Evolutionary conservation across 2,113 vertebrate genomes (phyloP), one percentile per base, ranked within the genome.

Genomic region (Aix galericulata): DNA sequence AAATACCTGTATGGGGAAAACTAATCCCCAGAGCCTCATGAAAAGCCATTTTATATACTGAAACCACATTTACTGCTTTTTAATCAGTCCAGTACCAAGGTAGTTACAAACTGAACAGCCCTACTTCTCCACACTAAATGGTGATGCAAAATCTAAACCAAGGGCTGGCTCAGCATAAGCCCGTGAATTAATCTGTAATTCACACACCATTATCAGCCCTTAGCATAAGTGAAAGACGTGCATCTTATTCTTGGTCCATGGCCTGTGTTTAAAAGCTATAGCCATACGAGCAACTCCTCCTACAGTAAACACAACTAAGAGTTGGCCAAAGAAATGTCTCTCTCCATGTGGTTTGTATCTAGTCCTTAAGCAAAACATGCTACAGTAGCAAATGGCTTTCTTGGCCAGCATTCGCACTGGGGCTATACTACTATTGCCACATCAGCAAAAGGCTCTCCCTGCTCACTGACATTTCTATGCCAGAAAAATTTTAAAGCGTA

Each of bases 141-240:
- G 34, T 81, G n/a, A 69, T 23, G 27, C 14, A 89, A 75, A 50
- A 32, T 42, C 9, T 59, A 81, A 86, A 22, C 25, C 22, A 31
- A 91, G 18, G 0, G 0, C 13, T 79, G 38, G 12, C 2, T 79
- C 53, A 56, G 40, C n/a, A 82, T 79, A 75, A 79, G 82, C 52
- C 25, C 2, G 29, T 23, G 0, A 78, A 84, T 81, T 77, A 74
- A 69, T 44, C 48, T 68, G 34, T 55, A 77, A 78, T 8, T 29
- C 17, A 68, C 7, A 34, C 0, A 0, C 17, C 34, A 32, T 2
- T 7, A 72, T 32, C 27, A 84, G 17, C 27, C 40, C 3, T 31
- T 29, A 11, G 64, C 18, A 68, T 67, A 81, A 92, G n/a, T 6
- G 20, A 66, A 23, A 63, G 11, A 58, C 0, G 0, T 8, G 4